These are phyloP conservation scores for Nezara viridula DNA, from an alignment of 2,888 invertebrate species.

Conservation along the genomic window DNA sequence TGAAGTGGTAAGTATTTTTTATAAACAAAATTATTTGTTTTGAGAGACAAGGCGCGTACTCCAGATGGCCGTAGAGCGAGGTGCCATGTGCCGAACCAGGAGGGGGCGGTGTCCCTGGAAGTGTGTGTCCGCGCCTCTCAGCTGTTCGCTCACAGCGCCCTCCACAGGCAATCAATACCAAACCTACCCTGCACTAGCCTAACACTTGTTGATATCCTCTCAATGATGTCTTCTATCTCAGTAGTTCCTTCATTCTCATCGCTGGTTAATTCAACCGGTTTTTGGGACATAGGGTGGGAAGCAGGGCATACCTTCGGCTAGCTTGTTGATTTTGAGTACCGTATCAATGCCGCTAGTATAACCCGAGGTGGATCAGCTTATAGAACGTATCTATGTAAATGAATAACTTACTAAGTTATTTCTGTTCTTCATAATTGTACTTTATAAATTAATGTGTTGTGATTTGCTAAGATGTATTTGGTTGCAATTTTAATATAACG, in stretches of 20 bases:
- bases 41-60: background rate
- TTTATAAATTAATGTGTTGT: background rate
- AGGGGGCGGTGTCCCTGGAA: conserved; percentile 41
- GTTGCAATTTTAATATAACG: no score
- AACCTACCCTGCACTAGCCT: background rate
- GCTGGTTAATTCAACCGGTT: background rate
- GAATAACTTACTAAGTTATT: background rate
- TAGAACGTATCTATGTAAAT: background rate
- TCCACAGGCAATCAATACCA: conserved; percentile 28
- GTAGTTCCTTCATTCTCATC: background rate
- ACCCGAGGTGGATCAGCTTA: background rate
- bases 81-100: background rate
- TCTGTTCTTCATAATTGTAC: background rate
- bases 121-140: conserved; percentile 41
- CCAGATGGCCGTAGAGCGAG: background rate
- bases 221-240: background rate
- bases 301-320: background rate
- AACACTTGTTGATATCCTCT: conserved; percentile 47
- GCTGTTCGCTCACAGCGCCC: conserved; percentile 25
- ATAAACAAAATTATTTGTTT: conserved; percentile 24
- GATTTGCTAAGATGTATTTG: background rate
- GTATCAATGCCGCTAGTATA: background rate
- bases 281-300: background rate
- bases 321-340: background rate
- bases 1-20: background rate